phyloP scores from a whole-genome alignment of 2,888 invertebrate species.

The Cordilura impudica region DNA sequence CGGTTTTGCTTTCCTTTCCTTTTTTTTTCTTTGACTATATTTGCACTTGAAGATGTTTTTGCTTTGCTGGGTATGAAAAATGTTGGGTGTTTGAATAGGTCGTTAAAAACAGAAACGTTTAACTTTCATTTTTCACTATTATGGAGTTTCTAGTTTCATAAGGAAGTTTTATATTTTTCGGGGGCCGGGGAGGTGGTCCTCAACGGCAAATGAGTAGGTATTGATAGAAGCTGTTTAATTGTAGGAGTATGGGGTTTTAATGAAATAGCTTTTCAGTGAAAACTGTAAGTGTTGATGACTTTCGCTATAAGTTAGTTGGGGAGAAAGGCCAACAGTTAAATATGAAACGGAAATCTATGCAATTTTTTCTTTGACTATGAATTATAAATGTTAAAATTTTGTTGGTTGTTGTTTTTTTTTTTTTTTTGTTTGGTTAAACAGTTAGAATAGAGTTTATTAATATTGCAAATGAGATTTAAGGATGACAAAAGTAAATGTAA shows the following conservation, averaged over 20 bases:
- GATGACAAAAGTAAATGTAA: not conserved
- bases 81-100: conserved; percentile 52
- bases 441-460: conserved; percentile 49
- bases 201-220: conserved; percentile 15
- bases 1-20: conserved; percentile 40
- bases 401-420: conserved; percentile 23
- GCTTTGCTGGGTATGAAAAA: conserved; percentile 54
- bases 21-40: conserved; percentile 10
- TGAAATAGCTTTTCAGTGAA: not conserved
- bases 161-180: conserved; percentile 50
- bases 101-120: conserved; percentile 68
- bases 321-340: not conserved
- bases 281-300: conserved; percentile 21
- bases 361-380: conserved; percentile 8
- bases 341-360: conserved; percentile 55
- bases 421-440: conserved; percentile 19
- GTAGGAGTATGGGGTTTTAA: no score
- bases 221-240: not conserved
- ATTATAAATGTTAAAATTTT: conserved; percentile 31
- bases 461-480: conserved; percentile 51
- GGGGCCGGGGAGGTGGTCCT: no score
- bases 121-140: conserved; percentile 60
- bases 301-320: not conserved
- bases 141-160: conserved; percentile 42
- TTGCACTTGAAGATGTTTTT: conserved; percentile 6